Conservation (phyloP, 2,888 invertebrate species). For the Himalopsyche tibetana region DNA sequence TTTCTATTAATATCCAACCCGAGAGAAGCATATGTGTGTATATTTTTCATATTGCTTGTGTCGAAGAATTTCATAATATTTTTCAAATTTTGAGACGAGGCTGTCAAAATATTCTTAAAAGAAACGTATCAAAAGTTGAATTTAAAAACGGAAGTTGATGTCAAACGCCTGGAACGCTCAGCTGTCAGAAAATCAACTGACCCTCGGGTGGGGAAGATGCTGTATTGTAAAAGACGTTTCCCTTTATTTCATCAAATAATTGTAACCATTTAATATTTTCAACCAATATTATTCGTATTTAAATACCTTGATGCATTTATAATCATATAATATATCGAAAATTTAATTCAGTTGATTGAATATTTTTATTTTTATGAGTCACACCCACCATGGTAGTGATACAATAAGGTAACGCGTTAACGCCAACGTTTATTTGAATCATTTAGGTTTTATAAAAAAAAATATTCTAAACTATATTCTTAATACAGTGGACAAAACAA, state of each 20-base stretch:
- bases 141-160: neutral
- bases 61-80: no score
- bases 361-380: neutral
- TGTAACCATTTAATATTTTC: conserved; percentile 36
- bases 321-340: neutral
- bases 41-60: no score
- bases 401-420: no score
- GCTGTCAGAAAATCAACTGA: conserved; percentile 8
- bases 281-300: neutral
- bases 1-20: no score
- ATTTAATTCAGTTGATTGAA: neutral
- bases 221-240: conserved; percentile 19
- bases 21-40: no score
- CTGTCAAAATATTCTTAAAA: no score
- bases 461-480: no score
- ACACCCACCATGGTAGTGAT: neutral
- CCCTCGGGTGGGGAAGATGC: conserved; percentile 11
- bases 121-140: no score
- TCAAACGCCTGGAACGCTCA: neutral
- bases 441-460: no score
- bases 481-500: no score
- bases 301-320: neutral
- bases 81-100: no score
- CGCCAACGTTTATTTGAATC: no score
- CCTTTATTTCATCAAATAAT: conserved; percentile 23